phyloP scores from a whole-genome alignment of 2,113 vertebrate genomes.

The Hippocampus barbouri region DNA sequence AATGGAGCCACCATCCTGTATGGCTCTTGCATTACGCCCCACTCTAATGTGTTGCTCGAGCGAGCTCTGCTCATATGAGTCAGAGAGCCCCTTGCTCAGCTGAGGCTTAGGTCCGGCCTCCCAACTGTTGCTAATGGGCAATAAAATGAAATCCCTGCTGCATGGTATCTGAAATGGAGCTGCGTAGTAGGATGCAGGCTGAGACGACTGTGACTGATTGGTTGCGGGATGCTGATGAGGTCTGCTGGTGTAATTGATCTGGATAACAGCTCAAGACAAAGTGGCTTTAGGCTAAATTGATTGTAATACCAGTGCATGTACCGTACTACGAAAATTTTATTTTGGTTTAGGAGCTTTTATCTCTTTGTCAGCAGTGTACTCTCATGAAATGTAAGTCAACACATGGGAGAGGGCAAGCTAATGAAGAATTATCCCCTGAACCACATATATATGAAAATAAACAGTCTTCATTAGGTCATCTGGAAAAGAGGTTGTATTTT shows the following conservation, averaged over 20 bases:
- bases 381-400: conserved; percentile 28
- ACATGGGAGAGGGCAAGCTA: neutral
- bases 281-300: conserved; percentile 40
- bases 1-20: conserved; percentile 22
- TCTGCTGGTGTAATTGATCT: conserved; percentile 47
- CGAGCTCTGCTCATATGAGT: conserved; percentile 28
- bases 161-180: conserved; percentile 25
- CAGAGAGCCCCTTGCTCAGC: conserved; percentile 36
- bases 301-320: conserved; percentile 24
- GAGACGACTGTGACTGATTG: conserved; percentile 18
- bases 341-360: conserved; percentile 15
- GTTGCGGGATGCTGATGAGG: conserved; percentile 46
- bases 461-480: neutral
- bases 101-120: conserved; percentile 37
- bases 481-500: neutral
- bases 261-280: conserved; percentile 46
- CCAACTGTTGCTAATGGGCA: conserved; percentile 51
- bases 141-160: conserved; percentile 40
- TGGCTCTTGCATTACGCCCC: conserved; percentile 49
- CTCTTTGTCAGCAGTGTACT: conserved; percentile 14
- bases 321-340: conserved; percentile 15
- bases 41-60: conserved; percentile 50
- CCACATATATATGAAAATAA: neutral
- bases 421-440: neutral
- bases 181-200: conserved; percentile 5